Base-by-base conservation (phyloP, 2,797 vertebrate species). In the Chiroxiphia lanceolata region DNA sequence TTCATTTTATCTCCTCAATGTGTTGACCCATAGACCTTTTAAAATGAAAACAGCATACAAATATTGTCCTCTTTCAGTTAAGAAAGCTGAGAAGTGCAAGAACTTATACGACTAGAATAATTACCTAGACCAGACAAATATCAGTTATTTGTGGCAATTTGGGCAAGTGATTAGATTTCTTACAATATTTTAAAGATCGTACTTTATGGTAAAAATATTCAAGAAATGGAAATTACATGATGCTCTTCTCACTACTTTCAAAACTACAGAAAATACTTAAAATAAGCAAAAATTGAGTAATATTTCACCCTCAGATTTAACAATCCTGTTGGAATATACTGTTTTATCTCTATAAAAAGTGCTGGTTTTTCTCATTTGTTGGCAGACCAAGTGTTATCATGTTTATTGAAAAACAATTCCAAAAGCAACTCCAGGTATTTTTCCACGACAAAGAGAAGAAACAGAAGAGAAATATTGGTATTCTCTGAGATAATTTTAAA, bases 11-110 rank as follows among this genome's bases (percentile, higher is more conserved):
- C 47, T 88, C 53, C 56, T 95, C 44, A 31, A 67, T 83, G 86
- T 90, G 79, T 89, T 93, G 63, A 94, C 61, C 40, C 38, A 36
- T 45, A 72, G 67, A 40, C 45, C 68, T 92, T 94, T 94, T 50
- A 74, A 57, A 96, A 86, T 47, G 56, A 76, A 91, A 88, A 70
- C 36, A 69, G 29, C n/a, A 48, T 88, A 90, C 42, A 89, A 95
- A 96, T 95, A 92, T 60, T 79, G 23, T 63, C 76, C 18, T 69
- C 20, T 31, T 94, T 67, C 77, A 85, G 72, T 90, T 34, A 33
- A 94, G 87, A 91, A 92, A 96, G 93, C 38, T 90, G 79, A 93
- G 82, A 95, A 94, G 65, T 95, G 42, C 65, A 94, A 94, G 91
- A 6, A 20, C 16, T 74, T 85, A 67, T 44, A 89, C 38, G 53